Evolutionary conservation across 2,888 invertebrate species (phyloP).

Genomic region (Diplolepis rosae): DNA sequence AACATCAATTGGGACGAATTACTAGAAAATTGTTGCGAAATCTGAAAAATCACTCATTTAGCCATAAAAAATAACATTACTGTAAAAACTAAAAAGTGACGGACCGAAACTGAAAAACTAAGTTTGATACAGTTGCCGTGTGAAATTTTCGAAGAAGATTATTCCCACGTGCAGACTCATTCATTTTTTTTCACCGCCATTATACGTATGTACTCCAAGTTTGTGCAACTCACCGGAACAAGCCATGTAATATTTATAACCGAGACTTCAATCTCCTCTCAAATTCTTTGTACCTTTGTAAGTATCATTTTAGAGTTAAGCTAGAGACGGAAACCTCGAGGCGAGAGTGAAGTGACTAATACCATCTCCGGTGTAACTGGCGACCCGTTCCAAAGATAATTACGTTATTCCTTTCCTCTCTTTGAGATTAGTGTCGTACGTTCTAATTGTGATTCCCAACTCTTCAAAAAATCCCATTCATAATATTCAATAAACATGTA

Average conservation of each 20-base stretch:
- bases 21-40: conserved; percentile 60
- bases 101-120: background rate
- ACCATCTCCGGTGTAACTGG: conserved; percentile 8
- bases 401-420: background rate
- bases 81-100: background rate
- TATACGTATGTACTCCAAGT: conserved; percentile 27
- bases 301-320: conserved; percentile 23
- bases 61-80: conserved; percentile 35
- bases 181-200: conserved; percentile 29
- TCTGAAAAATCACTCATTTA: conserved; percentile 57
- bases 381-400: conserved; percentile 1
- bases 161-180: background rate
- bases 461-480: background rate
- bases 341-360: background rate
- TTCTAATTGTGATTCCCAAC: conserved; percentile 18
- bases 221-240: conserved; percentile 37
- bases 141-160: conserved; percentile 5
- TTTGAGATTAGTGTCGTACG: background rate
- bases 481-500: background rate
- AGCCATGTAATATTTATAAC: conserved; percentile 26
- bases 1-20: conserved; percentile 86
- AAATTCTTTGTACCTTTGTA: conserved; percentile 28
- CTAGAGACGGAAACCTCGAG: background rate
- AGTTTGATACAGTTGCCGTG: background rate
- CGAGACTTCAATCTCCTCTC: background rate